phyloP scores from a whole-genome alignment of 2,888 invertebrate genomes.

The Erynnis tages region DNA sequence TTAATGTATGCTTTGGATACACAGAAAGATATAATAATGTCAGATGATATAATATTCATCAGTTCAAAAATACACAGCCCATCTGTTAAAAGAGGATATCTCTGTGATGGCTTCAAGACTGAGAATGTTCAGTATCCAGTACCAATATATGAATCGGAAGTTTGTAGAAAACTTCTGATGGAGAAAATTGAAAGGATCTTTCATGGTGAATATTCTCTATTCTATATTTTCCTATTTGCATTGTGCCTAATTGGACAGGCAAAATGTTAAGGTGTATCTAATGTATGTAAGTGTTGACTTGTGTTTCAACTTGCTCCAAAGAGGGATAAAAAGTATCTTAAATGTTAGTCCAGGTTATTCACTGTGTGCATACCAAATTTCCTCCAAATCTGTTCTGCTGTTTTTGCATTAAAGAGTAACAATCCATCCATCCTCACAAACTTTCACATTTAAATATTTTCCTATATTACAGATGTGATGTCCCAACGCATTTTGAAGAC shows the following conservation, averaged over 20 bases:
- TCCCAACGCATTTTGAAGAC: slow-evolving; percentile 88
- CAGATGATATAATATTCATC: slow-evolving; percentile 81
- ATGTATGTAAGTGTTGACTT: no score
- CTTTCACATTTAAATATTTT: slow-evolving; percentile 12
- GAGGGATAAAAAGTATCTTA: no score
- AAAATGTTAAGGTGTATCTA: no score
- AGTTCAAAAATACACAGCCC: slow-evolving; percentile 82
- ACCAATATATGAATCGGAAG: slow-evolving; percentile 91
- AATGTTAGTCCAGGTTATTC: no score
- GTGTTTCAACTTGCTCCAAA: no score
- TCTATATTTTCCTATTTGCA: slow-evolving; percentile 7
- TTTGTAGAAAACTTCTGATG: slow-evolving; percentile 90
- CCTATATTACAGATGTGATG: slow-evolving; percentile 83
- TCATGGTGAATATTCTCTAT: slow-evolving; percentile 58
- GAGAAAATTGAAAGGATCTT: slow-evolving; percentile 93
- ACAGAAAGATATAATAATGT: slow-evolving; percentile 68
- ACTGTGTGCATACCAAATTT: no score
- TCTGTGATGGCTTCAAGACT: slow-evolving; percentile 74
- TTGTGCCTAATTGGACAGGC: no score
- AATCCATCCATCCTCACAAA: no score
- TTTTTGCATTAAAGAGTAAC: no score
- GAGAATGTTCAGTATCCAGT: slow-evolving; percentile 78
- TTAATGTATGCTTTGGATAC: slow-evolving; percentile 83
- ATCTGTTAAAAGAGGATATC: slow-evolving; percentile 77
- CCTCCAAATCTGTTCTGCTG: no score